Evolutionary conservation across 2,113 vertebrate species (phyloP).

Genomic region (Odontophorus gujanensis): DNA sequence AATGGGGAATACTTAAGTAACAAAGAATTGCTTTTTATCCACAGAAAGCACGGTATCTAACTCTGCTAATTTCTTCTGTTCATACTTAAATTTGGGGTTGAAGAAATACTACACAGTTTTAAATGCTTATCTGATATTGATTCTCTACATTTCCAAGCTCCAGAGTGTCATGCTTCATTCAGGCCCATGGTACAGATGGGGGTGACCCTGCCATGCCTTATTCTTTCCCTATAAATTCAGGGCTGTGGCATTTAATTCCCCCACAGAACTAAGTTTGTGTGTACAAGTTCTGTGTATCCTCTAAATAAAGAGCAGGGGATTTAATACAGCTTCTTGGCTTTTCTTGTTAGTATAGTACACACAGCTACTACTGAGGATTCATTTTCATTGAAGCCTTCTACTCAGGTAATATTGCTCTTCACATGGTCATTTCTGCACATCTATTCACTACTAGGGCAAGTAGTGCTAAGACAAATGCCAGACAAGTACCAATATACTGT

Average conservation of each 20-base stretch:
- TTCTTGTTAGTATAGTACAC: not conserved
- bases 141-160: not conserved
- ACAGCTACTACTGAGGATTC: not conserved
- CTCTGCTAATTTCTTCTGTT: not conserved
- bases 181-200: not conserved
- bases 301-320: not conserved
- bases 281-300: not conserved
- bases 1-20: not conserved
- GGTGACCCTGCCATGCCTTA: not conserved
- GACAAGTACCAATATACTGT: not conserved
- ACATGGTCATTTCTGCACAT: not conserved
- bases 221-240: not conserved
- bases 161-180: not conserved
- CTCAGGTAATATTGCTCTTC: not conserved
- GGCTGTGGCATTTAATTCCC: not conserved
- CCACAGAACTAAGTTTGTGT: not conserved
- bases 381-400: not conserved
- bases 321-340: not conserved
- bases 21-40: not conserved
- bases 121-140: not conserved
- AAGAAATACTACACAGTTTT: not conserved
- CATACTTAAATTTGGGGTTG: not conserved
- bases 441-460: not conserved
- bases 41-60: not conserved
- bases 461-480: accelerated